Evolutionary conservation across 2,797 vertebrate species (phyloP).

Genomic region (Sebastolobus alascanus): DNA sequence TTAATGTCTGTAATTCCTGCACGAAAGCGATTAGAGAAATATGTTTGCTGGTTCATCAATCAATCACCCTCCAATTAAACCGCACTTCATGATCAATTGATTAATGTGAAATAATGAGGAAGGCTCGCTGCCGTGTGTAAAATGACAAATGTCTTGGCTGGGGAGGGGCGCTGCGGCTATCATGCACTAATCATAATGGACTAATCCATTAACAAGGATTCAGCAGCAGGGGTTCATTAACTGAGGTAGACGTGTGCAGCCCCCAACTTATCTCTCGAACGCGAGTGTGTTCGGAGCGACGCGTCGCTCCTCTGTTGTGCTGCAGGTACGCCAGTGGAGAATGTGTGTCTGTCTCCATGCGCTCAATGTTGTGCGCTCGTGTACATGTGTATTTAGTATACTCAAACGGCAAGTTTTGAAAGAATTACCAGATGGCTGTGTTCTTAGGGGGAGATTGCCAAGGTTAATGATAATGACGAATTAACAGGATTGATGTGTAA

Average conservation of each 20-base stretch:
- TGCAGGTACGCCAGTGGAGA: constrained; percentile 37
- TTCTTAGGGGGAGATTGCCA: constrained; percentile 83
- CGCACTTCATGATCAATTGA: constrained; percentile 67
- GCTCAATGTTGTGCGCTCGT: constrained; percentile 35
- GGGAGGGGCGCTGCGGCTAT: constrained; percentile 64
- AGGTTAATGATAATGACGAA: constrained; percentile 88
- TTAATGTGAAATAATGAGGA: constrained; percentile 69
- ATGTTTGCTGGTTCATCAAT: constrained; percentile 58
- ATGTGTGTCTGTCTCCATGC: constrained; percentile 15
- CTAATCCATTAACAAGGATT: constrained; percentile 83
- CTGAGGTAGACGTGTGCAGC: constrained; percentile 75
- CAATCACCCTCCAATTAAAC: constrained; percentile 71
- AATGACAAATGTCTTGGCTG: constrained; percentile 76
- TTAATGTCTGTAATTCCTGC: constrained; percentile 7
- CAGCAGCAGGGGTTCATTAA: constrained; percentile 83
- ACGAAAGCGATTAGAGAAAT: constrained; percentile 25
- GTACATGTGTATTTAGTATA: constrained; percentile 36
- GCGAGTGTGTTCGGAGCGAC: constrained; percentile 61
- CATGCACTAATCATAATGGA: constrained; percentile 79
- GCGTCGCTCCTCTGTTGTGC: constrained; percentile 59
- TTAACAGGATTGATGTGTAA: constrained; percentile 86
- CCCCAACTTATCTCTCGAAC: constrained; percentile 67
- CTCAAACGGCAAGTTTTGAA: constrained; percentile 76
- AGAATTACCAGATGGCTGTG: constrained; percentile 84
- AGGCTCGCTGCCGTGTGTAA: constrained; percentile 64